These are phyloP conservation scores for Liposcelis brunnea DNA, from an alignment of 2,888 invertebrate genomes.

Conservation along the genomic window DNA sequence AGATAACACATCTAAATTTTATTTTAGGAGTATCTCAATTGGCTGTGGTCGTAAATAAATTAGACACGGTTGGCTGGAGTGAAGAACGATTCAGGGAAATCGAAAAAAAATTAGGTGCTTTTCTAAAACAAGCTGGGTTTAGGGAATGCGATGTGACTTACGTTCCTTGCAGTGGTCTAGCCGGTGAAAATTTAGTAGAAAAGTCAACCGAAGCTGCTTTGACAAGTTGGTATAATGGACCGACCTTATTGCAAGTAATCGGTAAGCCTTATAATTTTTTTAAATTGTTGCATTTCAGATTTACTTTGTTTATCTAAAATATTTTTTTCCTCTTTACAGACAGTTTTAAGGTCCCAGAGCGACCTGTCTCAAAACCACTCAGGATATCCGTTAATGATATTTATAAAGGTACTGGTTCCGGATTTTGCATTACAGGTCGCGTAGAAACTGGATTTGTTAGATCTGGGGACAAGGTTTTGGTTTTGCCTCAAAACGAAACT, in stretches of 20 bases:
- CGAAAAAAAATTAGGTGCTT: conserved; percentile 55
- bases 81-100: conserved; percentile 83
- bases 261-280: conserved; percentile 28
- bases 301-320: not conserved
- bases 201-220: conserved; percentile 47
- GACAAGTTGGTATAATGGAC: conserved; percentile 57
- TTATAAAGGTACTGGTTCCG: conserved; percentile 82
- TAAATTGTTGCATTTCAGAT: conserved; percentile 3
- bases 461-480: conserved; percentile 67
- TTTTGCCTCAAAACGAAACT: conserved; percentile 70
- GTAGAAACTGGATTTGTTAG: conserved; percentile 82
- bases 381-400: conserved; percentile 88
- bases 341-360: conserved; percentile 67
- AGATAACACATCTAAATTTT: conserved; percentile 4
- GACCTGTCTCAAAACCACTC: conserved; percentile 75
- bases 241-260: conserved; percentile 69
- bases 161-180: conserved; percentile 92
- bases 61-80: conserved; percentile 92
- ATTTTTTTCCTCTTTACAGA: conserved; percentile 31
- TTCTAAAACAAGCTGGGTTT: conserved; percentile 83
- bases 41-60: conserved; percentile 89
- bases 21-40: conserved; percentile 74
- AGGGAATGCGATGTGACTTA: conserved; percentile 71
- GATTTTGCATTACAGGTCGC: conserved; percentile 76
- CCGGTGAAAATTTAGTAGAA: conserved; percentile 76